These are phyloP conservation scores for Philereme transversata DNA, from an alignment of 2,888 invertebrate genomes.

Conservation along the genomic window DNA sequence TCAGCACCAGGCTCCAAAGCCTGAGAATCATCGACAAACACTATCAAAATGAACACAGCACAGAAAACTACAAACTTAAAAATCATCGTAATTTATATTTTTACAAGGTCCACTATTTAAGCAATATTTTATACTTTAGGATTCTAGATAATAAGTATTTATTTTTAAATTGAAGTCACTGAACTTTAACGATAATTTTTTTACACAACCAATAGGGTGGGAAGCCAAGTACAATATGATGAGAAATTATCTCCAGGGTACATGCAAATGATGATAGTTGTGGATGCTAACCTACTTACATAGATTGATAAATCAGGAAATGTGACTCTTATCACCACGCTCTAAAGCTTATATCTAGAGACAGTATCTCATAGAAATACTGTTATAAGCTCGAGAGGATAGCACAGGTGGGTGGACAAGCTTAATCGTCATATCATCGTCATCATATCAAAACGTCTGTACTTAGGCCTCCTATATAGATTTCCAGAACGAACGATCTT, in stretches of 20 bases:
- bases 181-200: slow-evolving; percentile 20
- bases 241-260: slow-evolving; percentile 33
- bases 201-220: slow-evolving; percentile 32
- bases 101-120: neutral
- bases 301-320: slow-evolving; percentile 29
- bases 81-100: slow-evolving; percentile 34
- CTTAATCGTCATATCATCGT: too few relatives aligned
- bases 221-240: slow-evolving; percentile 30
- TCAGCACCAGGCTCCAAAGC: slow-evolving; percentile 46
- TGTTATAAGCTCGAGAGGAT: neutral
- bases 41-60: slow-evolving; percentile 33
- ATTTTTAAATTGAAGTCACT: slow-evolving; percentile 1
- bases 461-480: too few relatives aligned
- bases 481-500: too few relatives aligned
- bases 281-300: slow-evolving; percentile 32
- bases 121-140: too few relatives aligned
- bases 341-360: slow-evolving; percentile 16
- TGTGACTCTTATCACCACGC: slow-evolving; percentile 27
- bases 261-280: slow-evolving; percentile 27
- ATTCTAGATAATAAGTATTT: too few relatives aligned
- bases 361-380: neutral
- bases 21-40: slow-evolving; percentile 33
- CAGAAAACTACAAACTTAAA: slow-evolving; percentile 38
- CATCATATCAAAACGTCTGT: too few relatives aligned
- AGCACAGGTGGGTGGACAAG: too few relatives aligned